phyloP scores from a whole-genome alignment of 2,113 vertebrate genomes.

The Channa maculata region DNA sequence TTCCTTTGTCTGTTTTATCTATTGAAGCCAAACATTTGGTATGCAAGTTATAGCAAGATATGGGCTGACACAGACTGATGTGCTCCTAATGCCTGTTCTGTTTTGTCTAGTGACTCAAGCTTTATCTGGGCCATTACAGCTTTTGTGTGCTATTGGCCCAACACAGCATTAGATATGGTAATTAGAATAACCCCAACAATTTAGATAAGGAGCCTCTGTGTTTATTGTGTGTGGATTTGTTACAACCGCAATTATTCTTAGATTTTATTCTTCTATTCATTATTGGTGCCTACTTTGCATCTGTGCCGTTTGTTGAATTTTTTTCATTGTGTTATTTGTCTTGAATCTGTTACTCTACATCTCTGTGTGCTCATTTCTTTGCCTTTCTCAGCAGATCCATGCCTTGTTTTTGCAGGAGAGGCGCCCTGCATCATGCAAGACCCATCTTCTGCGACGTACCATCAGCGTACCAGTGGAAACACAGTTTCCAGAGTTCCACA shows the following conservation, averaged over 20 bases:
- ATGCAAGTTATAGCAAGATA: conserved; percentile 48
- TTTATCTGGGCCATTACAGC: conserved; percentile 55
- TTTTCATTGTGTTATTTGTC: conserved; percentile 12
- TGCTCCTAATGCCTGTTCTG: conserved; percentile 43
- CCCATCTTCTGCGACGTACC: conserved; percentile 83
- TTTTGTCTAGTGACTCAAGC: conserved; percentile 36
- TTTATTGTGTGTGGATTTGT: conserved; percentile 8
- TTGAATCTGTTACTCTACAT: conserved; percentile 5
- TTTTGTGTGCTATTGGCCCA: conserved; percentile 32
- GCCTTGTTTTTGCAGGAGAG: conserved; percentile 75
- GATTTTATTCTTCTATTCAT: conserved; percentile 12
- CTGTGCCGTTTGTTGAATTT: background rate
- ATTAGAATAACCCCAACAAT: conserved; percentile 38
- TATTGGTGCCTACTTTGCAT: background rate
- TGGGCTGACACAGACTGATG: conserved; percentile 63
- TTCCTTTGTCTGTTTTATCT: conserved; percentile 63
- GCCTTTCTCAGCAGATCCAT: conserved; percentile 35
- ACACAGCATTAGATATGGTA: conserved; percentile 35
- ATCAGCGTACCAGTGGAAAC: conserved; percentile 87
- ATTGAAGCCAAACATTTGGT: conserved; percentile 46
- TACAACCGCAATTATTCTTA: conserved; percentile 10
- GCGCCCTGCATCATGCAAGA: conserved; percentile 69
- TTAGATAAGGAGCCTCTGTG: conserved; percentile 27
- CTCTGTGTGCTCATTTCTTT: conserved; percentile 1
- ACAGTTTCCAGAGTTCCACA: conserved; percentile 78